These are phyloP conservation scores for Chelonoidis abingdonii DNA, from an alignment of 2,113 vertebrate genomes.

Conservation along the genomic window DNA sequence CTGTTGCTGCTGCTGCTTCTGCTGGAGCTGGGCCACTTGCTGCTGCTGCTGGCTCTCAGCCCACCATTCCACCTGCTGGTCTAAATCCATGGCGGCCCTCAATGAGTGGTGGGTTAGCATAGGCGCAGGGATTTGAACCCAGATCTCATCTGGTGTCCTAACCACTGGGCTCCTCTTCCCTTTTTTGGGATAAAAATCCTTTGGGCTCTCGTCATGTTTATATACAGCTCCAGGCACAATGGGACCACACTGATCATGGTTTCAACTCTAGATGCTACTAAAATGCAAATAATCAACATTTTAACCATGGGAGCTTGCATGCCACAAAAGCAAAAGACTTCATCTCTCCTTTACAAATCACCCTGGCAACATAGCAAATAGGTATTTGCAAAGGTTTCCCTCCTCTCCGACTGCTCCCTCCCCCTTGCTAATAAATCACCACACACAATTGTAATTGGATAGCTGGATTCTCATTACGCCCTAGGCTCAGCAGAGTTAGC, in stretches of 20 bases:
- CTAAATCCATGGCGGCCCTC: too few species aligned
- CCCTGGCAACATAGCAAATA: not conserved
- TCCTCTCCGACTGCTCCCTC: not conserved
- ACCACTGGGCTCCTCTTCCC: not conserved
- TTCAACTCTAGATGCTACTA: too few species aligned
- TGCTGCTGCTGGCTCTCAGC: too few species aligned
- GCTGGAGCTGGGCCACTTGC: too few species aligned
- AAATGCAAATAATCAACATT: not conserved
- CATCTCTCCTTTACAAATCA: not conserved
- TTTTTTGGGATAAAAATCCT: not conserved
- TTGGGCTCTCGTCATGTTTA: not conserved
- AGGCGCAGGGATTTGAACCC: not conserved
- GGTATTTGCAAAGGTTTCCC: not conserved
- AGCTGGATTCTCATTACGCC: not conserved
- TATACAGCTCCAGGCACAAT: too few species aligned
- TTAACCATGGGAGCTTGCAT: not conserved
- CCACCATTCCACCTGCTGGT: too few species aligned
- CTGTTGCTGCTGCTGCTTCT: too few species aligned
- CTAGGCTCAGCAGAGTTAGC: fast-evolving
- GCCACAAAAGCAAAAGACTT: not conserved
- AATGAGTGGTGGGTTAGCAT: too few species aligned
- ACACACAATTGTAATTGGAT: not conserved
- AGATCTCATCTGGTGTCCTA: not conserved
- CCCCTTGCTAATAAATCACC: not conserved
- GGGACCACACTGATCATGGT: too few species aligned